A percentile compares a stretch with the other conserved stretches of the same genome.
phyloP scores from a whole-genome alignment of 1,140 invertebrate genomes.

The Tenebrio molitor region DNA sequence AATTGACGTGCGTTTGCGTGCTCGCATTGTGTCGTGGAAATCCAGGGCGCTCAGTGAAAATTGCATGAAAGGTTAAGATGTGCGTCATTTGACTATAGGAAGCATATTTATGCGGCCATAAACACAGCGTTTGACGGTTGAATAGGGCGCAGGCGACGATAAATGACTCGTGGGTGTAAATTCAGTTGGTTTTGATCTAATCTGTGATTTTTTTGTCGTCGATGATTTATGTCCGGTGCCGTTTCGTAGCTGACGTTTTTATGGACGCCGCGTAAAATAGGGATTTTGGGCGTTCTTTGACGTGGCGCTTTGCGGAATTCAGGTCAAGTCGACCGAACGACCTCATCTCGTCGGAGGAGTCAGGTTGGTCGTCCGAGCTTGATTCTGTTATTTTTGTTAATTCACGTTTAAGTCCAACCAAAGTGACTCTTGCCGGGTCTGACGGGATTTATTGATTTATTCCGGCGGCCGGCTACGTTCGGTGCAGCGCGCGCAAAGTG shows the following conservation, averaged over 20 bases:
- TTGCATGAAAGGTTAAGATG: slow-evolving; percentile 21
- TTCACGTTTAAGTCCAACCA: slow-evolving; percentile 13
- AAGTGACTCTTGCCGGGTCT: slow-evolving; percentile 10
- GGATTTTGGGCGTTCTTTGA: background rate
- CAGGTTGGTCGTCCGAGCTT: slow-evolving; percentile 27
- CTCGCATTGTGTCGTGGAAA: background rate
- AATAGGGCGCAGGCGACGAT: background rate
- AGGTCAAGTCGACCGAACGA: slow-evolving; percentile 26
- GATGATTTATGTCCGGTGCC: background rate
- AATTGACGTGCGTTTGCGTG: slow-evolving; percentile 33
- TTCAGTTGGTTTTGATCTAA: background rate
- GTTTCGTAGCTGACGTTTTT: too few relatives aligned
- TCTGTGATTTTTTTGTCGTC: background rate
- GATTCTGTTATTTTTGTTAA: slow-evolving; percentile 35
- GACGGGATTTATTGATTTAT: slow-evolving; percentile 14
- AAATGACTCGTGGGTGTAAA: background rate
- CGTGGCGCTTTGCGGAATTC: background rate
- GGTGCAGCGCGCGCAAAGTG: slow-evolving; percentile 54
- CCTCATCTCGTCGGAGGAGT: slow-evolving; percentile 14
- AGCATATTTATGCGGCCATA: background rate
- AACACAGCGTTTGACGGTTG: background rate
- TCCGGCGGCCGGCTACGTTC: slow-evolving; percentile 17
- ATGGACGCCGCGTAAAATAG: background rate
- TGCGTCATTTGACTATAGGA: slow-evolving; percentile 10
- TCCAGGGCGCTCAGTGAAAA: background rate